Evolutionary conservation across 2,888 invertebrate genomes (phyloP), one percentile per base, ranked within the genome.

Genomic region (Ctenicera cuprea): DNA sequence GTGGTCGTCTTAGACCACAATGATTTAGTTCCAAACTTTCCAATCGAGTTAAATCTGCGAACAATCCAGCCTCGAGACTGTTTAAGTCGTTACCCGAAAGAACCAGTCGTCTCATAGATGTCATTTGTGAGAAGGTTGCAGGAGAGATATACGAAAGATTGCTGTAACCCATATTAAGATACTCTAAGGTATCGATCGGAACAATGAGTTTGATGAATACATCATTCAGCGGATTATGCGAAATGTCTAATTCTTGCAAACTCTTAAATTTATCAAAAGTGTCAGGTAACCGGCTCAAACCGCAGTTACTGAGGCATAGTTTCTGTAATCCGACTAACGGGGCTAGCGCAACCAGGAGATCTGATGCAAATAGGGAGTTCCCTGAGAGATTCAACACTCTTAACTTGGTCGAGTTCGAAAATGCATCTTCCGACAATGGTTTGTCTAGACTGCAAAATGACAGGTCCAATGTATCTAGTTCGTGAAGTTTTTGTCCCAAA

Each of bases 81-180:
- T 92, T 87, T 38, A 93, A 85, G 80, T 90, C 90, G 78, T 94
- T 93, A 4, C 93, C 93, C 2, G 93, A 93, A 33, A 94, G 87
- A 59, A 93, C 89, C 18, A 93, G 86, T 63, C 89, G 89, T 81
- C 90, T 91, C 86, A 93, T 88, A 9, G 91, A 90, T 0, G 91
- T 91, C 92, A 93, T 93, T 82, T 91, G 90, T 3, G 92, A 89
- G 81, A 93, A 94, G 2, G 92, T 90, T 33, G 91, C 89, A 41
- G 91, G 91, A 0, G 91, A 90, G 67, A 93, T 88, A 76, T 90
- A 89, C 0, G 92, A 91, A 1, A 93, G 87, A 82, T 92, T 91
- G 84, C 93, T 93, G 82, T 92, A 92, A 5, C 93, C 92, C 93
- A 94, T 93, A 83, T 93, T 92, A 3, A 93, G 86, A 80, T 91